Evolutionary conservation across 2,797 vertebrate species (phyloP), one percentile per base, ranked within the genome.

Genomic region (Ctenosaura bakeri): DNA sequence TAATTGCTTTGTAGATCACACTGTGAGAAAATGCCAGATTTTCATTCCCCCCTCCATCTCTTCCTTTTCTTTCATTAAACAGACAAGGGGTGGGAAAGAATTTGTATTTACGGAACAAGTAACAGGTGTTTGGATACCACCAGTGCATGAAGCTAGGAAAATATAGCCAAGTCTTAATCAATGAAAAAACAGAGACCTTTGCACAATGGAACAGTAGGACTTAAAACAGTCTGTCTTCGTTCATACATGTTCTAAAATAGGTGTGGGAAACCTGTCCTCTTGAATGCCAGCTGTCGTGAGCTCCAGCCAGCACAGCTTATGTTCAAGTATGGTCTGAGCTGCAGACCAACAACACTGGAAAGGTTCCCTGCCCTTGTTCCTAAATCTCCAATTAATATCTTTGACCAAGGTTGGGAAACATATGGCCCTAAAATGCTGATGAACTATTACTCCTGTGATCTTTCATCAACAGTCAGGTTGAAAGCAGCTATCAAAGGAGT

Each of bases 11-110:
- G 91, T 90, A 92, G 94, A 95, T 93, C 93, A 88, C 90, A 93
- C 91, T 92, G 97, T 97, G 97, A 97, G 97, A 97, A 98, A 96
- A 88, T 93, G 96, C 93, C 97, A 97, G 91, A 93, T 97, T 98
- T 97, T 95, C 94, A 10, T n/a, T 20, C 10, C 29, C 16, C 16
- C 83, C 7, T 42, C 29, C 46, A 20, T 59, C 59, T 56, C 56
- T 56, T 13, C 13, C 54, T 13, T 5, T 59, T 1, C 9, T 71
- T 50, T 56, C 54, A 74, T 96, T 96, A 95, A 96, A 92, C 78
- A 92, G 77, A 90, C 89, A 90, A 81, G 54, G 82, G 85, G 86
- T 88, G 90, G 86, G 86, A 90, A 94, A 94, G 93, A n/a, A 92
- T 81, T 26, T 90, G 91, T 93, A 91, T 0, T 2, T 87, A 92